These are phyloP conservation scores for Drosophila suzukii DNA, from an alignment of 1,140 invertebrate species.

Conservation along the genomic window DNA sequence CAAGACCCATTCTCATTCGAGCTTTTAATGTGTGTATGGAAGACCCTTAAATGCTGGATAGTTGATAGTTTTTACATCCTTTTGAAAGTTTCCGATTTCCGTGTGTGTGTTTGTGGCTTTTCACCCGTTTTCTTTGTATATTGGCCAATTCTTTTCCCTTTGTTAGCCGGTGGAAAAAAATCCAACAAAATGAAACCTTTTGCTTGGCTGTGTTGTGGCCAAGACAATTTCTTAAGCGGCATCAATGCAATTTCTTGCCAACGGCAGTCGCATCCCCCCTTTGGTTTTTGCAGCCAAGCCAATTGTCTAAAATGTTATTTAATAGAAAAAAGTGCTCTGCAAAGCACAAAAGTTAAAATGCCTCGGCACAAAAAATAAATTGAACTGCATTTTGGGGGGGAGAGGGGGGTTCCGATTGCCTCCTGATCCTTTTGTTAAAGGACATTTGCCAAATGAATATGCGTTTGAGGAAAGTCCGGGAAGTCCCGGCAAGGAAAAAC, in stretches of 20 bases:
- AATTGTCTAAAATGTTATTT: slow-evolving; percentile 80
- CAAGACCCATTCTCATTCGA: slow-evolving; percentile 2
- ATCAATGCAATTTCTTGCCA: slow-evolving; percentile 46
- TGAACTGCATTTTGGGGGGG: slow-evolving; percentile 61
- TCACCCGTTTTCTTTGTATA: slow-evolving; percentile 24
- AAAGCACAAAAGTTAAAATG: slow-evolving; percentile 52
- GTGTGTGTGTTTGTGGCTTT: slow-evolving; percentile 11
- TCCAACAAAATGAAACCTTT: slow-evolving; percentile 25
- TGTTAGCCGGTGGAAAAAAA: slow-evolving; percentile 21
- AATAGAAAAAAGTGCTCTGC: slow-evolving; percentile 66
- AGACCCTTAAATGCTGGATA: slow-evolving; percentile 9
- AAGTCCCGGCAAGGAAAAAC: slow-evolving; percentile 18
- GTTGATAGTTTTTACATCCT: slow-evolving; percentile 42
- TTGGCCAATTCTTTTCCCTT: slow-evolving; percentile 53
- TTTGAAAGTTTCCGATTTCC: slow-evolving; percentile 27
- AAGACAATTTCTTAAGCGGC: slow-evolving; percentile 58
- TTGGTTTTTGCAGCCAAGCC: slow-evolving; percentile 24
- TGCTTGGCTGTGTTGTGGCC: slow-evolving; percentile 44
- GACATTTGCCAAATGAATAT: slow-evolving; percentile 78
- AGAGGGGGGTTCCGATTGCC: too few species aligned
- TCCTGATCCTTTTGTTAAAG: slow-evolving; percentile 8
- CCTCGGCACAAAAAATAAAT: slow-evolving; percentile 54
- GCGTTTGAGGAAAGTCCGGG: slow-evolving; percentile 29
- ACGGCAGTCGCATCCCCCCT: background rate
- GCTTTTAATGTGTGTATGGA: slow-evolving; percentile 21